Evolutionary conservation across 2,113 vertebrate species (phyloP), one percentile per base, ranked within the genome.

Genomic region (Psilopsiagon aymara): DNA sequence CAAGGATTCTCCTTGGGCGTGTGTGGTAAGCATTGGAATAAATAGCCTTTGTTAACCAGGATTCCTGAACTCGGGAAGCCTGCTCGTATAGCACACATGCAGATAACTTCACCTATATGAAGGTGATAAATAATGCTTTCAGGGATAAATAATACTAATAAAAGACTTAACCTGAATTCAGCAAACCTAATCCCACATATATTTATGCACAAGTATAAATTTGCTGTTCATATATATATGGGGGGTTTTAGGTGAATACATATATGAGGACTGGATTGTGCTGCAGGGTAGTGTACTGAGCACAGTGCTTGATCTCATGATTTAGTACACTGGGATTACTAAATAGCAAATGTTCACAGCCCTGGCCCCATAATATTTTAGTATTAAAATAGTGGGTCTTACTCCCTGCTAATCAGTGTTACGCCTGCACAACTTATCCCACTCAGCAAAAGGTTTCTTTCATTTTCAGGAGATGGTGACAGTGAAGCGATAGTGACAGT

Each of bases 371-470:
- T 62, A 13, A 27, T 17, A n/a, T 33, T 66, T 68, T 2, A 19
- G 21, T 41, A 2, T 18, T 77, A 33, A 64, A 29, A 29, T 35
- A 6, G 35, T 13, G 66, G 13, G 4, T n/a, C 47, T 89, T 5
- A 0, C 21, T 75, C 59, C 55, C 31, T 70, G 33, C 3, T 67
- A 24, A 14, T 29, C 23, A 7, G 20, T 0, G 33, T 35, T 5
- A 1, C 1, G n/a, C 29, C 63, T 62, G 28, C 55, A 51, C 0
- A 0, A 1, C 25, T 62, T 28, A 29, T 80, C 39, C 57, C 2
- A 0, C 41, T 59, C 46, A 43, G 3, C 13, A 20, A 11, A 39
- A 47, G 16, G 10, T 11, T 39, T 13, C 35, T 51, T 63, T 60
- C 52, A 4, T 71, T 74, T 44, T 43, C 69, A 46, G 49, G 66